Base-by-base conservation (phyloP, 2,797 vertebrate species). In the Toxotes lorentzi region DNA sequence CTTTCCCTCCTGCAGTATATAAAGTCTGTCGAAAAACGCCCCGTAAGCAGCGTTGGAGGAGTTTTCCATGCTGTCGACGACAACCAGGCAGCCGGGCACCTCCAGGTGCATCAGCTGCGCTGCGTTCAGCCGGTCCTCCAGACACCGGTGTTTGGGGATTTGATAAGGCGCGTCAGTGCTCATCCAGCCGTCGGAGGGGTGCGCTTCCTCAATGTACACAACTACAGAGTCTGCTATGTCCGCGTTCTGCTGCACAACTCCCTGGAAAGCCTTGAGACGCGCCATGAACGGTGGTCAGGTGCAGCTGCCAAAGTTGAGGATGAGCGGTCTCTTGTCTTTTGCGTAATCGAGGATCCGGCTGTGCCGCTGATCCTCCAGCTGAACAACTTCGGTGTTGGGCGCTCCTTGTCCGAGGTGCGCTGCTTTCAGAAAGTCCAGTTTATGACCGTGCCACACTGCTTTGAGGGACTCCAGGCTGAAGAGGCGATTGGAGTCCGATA, bases 251-350 rank as follows among this genome's bases (percentile, higher is more conserved):
- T 93, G 92, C 85, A 96, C 96, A 73, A 99, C 95, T 77, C 96
- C 95, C 90, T 95, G 95, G 94, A 98, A 99, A 85, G 97, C 96
- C 93, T 96, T 94, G 88, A 99, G 96, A 54, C 98, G 97, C 92
- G 96, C 97, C 97, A 99, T 99, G 94, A 99, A 99, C 74, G 98
- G 98, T 6, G 98, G 98, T 99, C 98, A 99, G 96, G 97, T 98
- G 96, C 98, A 99, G 93, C 97, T 99, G 79, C 98, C 98, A 88
- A 99, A 99, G 92, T 98, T 99, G 81, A 99, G 96, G 86, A 99
- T 95, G 80, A 99, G 96, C 54, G 97, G 98, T 90, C 98, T 94
- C 81, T 89, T 89, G 45, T 95, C 96, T 21, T 93, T 95, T 2
- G 96, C 97, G 81, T 95, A 98, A 83, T 99, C 97, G 35, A 99